Evolutionary conservation across 2,797 vertebrate genomes (phyloP).

Genomic region (Naso thynnoides): DNA sequence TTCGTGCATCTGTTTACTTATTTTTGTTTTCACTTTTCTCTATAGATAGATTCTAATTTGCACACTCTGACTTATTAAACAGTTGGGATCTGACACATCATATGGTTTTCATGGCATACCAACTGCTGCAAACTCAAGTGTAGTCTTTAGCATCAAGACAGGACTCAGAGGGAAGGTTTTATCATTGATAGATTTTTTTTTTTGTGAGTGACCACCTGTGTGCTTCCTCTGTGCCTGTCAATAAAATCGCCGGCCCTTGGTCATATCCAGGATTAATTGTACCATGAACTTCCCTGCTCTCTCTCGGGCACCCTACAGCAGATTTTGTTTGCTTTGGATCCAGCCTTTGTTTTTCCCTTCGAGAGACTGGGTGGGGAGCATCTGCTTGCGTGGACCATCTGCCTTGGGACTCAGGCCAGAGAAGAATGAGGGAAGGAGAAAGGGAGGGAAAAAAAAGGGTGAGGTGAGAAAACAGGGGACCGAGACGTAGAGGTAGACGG

Average conservation of each 20-base stretch:
- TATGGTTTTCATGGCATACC: slow-evolving; percentile 13
- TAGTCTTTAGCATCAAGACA: neutral
- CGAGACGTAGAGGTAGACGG: slow-evolving; percentile 12
- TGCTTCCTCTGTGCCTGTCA: slow-evolving; percentile 22
- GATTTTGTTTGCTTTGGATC: slow-evolving; percentile 77
- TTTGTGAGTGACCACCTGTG: slow-evolving; percentile 24
- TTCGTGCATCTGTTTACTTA: slow-evolving; percentile 15
- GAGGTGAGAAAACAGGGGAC: slow-evolving; percentile 19
- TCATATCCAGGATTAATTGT: slow-evolving; percentile 65
- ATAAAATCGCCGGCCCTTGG: neutral
- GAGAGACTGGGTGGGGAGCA: slow-evolving; percentile 70
- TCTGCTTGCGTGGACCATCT: slow-evolving; percentile 80
- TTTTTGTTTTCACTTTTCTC: slow-evolving; percentile 11
- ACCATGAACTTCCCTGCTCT: slow-evolving; percentile 39
- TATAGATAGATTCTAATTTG: slow-evolving; percentile 37
- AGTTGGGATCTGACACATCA: slow-evolving; percentile 19
- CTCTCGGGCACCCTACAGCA: slow-evolving; percentile 55
- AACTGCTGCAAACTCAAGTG: slow-evolving; percentile 27
- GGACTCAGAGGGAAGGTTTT: slow-evolving; percentile 2
- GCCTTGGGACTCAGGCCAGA: slow-evolving; percentile 76
- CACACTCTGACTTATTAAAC: slow-evolving; percentile 40
- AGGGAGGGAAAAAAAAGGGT: slow-evolving; percentile 22
- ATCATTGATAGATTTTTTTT: neutral
- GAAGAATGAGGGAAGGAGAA: slow-evolving; percentile 52
- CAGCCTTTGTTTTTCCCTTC: slow-evolving; percentile 67